Conservation (phyloP, 2,113 vertebrate genomes). For the Chlorodrepanis virens region DNA sequence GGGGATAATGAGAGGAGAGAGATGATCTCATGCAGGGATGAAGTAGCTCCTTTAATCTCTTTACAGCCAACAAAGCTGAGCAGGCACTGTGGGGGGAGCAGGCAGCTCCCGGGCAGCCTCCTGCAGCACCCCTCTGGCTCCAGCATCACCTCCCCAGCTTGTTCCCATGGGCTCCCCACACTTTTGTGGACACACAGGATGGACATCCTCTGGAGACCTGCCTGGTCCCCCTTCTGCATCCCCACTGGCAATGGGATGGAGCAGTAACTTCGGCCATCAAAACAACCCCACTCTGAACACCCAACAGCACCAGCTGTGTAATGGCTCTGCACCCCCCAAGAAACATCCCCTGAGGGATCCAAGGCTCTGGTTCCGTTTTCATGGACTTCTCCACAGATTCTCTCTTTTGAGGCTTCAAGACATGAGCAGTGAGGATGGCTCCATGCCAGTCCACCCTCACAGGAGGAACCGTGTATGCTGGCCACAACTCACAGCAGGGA, state of each 20-base stretch:
- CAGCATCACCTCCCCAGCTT: rapidly evolving
- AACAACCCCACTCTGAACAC: not conserved
- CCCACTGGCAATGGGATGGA: not conserved
- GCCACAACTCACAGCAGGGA: not conserved
- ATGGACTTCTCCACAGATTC: rapidly evolving
- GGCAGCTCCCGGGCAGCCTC: not conserved
- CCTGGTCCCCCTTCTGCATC: not conserved
- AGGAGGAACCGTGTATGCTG: rapidly evolving
- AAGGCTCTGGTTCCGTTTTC: not conserved
- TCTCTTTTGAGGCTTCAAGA: not conserved
- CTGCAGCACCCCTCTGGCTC: not conserved
- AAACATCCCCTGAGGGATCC: not conserved
- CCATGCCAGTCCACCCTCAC: rapidly evolving
- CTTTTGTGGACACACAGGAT: not conserved
- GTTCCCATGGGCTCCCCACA: not conserved
- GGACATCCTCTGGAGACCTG: not conserved
- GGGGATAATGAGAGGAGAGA: not conserved
- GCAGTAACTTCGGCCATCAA: not conserved
- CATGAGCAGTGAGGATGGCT: not conserved
- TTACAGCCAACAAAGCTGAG: not conserved
- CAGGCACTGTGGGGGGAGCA: not conserved
- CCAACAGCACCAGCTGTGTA: not conserved
- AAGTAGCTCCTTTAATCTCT: not conserved
- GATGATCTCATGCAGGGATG: not conserved
- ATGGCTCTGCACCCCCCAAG: not conserved